phyloP scores from a whole-genome alignment of 2,888 invertebrate genomes.

The Diarsia rubi region DNA sequence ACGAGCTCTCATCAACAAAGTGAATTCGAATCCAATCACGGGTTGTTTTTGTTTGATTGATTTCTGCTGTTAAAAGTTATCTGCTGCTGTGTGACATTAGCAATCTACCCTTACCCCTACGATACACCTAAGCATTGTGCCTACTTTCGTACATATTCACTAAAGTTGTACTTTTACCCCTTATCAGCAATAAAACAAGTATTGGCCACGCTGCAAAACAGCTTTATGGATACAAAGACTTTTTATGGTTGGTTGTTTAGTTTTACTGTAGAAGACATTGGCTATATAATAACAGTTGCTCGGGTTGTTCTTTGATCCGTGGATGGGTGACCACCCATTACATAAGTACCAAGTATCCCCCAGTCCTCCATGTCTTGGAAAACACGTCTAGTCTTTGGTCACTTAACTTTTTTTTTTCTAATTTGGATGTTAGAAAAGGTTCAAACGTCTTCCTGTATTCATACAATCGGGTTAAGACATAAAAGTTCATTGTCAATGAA shows the following conservation, averaged over 20 bases:
- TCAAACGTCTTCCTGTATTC: neutral
- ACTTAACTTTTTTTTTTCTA: neutral
- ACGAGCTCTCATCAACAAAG: neutral
- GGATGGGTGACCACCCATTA: too few species aligned
- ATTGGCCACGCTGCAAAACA: too few species aligned
- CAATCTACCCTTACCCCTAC: neutral
- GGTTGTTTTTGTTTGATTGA: neutral
- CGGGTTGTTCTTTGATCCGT: neutral
- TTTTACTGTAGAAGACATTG: neutral
- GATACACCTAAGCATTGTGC: too few species aligned
- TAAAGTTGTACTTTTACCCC: neutral
- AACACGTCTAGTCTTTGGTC: neutral
- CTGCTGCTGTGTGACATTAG: neutral
- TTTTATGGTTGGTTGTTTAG: neutral
- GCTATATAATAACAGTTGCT: neutral
- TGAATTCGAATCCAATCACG: neutral
- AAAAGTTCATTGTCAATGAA: conserved; percentile 23
- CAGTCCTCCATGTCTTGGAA: too few species aligned
- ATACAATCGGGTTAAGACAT: neutral
- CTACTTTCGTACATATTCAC: neutral
- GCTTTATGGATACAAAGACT: neutral
- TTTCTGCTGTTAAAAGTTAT: neutral
- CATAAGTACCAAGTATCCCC: too few species aligned
- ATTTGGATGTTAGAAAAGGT: neutral
- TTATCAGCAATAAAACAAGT: neutral